Conservation (phyloP, 1,140 invertebrate species). For the Magallana gigas region DNA sequence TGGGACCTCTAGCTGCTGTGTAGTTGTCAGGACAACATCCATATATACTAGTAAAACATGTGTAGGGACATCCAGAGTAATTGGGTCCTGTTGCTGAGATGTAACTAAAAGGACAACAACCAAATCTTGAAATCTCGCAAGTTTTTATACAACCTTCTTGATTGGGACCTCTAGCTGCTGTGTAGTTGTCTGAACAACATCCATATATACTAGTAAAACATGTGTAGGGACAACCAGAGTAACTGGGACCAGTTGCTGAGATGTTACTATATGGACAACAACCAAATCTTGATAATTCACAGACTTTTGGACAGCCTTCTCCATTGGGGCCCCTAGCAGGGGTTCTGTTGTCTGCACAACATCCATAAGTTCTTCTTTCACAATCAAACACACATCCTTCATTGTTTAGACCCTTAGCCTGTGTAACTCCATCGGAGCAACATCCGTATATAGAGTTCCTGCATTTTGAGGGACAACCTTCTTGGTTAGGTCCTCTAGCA, state of each 20-base stretch:
- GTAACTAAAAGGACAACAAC: slow-evolving; percentile 49
- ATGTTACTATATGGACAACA: slow-evolving; percentile 58
- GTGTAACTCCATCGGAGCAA: slow-evolving; percentile 51
- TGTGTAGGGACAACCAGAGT: slow-evolving; percentile 64
- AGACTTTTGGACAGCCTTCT: slow-evolving; percentile 35
- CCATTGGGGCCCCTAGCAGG: slow-evolving; percentile 25
- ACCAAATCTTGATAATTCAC: slow-evolving; percentile 16
- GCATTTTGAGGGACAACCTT: slow-evolving; percentile 65
- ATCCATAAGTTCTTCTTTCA: slow-evolving; percentile 60
- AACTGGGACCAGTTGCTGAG: slow-evolving; percentile 67
- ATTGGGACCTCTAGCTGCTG: slow-evolving; percentile 70
- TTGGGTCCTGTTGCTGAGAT: slow-evolving; percentile 38
- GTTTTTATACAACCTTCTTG: slow-evolving; percentile 65
- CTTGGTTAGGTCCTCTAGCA: slow-evolving; percentile 67
- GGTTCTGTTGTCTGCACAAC: slow-evolving; percentile 51
- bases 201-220: slow-evolving; percentile 46
- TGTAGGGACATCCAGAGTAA: slow-evolving; percentile 32
- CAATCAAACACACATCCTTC: slow-evolving; percentile 48
- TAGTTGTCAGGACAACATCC: slow-evolving; percentile 50
- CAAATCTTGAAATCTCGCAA: slow-evolving; percentile 49
- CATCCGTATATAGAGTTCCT: slow-evolving; percentile 50
- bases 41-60: slow-evolving; percentile 51
- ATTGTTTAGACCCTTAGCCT: slow-evolving; percentile 48
- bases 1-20: slow-evolving; percentile 54
- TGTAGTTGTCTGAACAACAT: slow-evolving; percentile 56